A percentile compares a stretch with the other conserved stretches of the same genome.
Evolutionary conservation across 2,888 invertebrate genomes (phyloP).

Genomic region (Andricus quercusramuli): DNA sequence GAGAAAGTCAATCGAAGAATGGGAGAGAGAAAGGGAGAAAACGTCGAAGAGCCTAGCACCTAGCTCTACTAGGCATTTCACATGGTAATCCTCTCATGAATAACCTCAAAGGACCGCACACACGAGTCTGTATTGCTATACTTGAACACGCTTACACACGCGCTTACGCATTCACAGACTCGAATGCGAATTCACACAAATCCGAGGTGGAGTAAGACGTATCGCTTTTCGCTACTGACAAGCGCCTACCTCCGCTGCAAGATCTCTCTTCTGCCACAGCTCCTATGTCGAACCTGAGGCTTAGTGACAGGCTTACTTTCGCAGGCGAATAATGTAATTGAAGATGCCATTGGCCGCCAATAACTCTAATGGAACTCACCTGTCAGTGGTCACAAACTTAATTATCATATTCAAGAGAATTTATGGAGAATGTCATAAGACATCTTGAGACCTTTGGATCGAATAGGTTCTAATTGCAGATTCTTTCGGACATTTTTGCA

Average conservation of each 20-base stretch:
- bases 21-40: conserved; percentile 56
- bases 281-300: conserved; percentile 63
- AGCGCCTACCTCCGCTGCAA: conserved; percentile 43
- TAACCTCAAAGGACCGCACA: conserved; percentile 69
- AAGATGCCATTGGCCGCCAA: conserved; percentile 57
- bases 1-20: conserved; percentile 43
- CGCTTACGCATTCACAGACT: conserved; percentile 37
- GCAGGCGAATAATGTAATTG: conserved; percentile 61
- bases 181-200: conserved; percentile 14
- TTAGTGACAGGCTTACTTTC: conserved; percentile 57
- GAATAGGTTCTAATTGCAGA: conserved; percentile 2
- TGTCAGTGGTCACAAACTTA: conserved; percentile 32
- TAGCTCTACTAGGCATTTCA: conserved; percentile 68
- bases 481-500: background rate
- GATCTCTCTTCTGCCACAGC: conserved; percentile 62
- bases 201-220: conserved; percentile 23
- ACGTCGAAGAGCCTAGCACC: conserved; percentile 55
- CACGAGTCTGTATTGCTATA: background rate
- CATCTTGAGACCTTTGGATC: background rate
- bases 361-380: conserved; percentile 34
- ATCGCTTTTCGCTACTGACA: conserved; percentile 22
- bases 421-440: conserved; percentile 2
- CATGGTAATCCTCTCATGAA: conserved; percentile 76
- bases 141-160: conserved; percentile 12
- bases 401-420: conserved; percentile 33